These are phyloP conservation scores for Clarias fuscus DNA, from an alignment of 2,797 vertebrate species.

Conservation along the genomic window DNA sequence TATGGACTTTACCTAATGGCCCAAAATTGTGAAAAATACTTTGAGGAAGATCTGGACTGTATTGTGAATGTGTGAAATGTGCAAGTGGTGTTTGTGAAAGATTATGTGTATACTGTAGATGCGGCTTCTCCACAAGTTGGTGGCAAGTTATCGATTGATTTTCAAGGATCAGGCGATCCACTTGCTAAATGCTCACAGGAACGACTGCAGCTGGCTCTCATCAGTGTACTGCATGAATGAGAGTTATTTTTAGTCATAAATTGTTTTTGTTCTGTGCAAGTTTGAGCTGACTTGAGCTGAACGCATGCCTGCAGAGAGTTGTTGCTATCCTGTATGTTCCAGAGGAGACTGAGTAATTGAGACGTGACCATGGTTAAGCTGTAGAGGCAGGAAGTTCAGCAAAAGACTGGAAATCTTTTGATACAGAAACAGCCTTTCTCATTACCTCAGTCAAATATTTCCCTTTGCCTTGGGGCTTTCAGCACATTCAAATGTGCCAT, in stretches of 20 bases:
- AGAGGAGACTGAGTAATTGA: slow-evolving; percentile 15
- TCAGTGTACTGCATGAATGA: background rate
- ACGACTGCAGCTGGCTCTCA: no score
- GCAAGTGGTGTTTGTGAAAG: no score
- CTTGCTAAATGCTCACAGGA: no score
- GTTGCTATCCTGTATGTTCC: slow-evolving; percentile 11
- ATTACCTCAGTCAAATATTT: slow-evolving; percentile 8
- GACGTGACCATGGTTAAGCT: slow-evolving; percentile 27
- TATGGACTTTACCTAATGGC: no score
- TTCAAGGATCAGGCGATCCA: no score
- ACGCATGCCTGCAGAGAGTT: background rate
- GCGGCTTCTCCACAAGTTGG: no score
- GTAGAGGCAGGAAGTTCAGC: slow-evolving; percentile 33
- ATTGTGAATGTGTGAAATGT: no score
- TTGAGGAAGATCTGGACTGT: no score
- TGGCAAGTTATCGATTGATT: no score
- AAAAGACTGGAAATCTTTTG: background rate
- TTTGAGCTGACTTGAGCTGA: background rate
- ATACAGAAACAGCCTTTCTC: background rate
- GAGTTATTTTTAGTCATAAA: background rate
- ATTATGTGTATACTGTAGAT: no score
- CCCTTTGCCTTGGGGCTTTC: slow-evolving; percentile 10
- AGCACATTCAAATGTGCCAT: background rate
- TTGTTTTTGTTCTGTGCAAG: background rate
- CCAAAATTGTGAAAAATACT: no score